Base-by-base conservation (phyloP, 2,888 invertebrate genomes). In the Deladenus siricidicola region DNA sequence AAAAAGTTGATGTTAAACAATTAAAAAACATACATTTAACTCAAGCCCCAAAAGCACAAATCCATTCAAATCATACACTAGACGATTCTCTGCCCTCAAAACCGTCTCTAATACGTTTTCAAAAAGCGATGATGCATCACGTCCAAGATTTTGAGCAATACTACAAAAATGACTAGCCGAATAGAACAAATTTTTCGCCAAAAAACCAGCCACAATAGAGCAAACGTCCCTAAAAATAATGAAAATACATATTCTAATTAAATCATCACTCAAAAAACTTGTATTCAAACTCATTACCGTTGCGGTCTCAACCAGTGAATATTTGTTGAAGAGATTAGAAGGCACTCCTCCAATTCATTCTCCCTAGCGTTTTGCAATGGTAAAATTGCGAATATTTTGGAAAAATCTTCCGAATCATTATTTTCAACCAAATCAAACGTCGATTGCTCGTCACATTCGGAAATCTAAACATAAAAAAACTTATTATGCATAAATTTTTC, bases 31-130 rank as follows among this genome's bases (percentile, higher is more conserved):
- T 26, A 64, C 64, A n/a, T 56, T 52, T 6, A 61, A 24, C 44
- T 65, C 68, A 53, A 66, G 53, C 4, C 64, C 58, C 43, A 66
- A 48, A 3, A 56, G 58, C 29, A 66, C 44, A 3, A 65, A 26
- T 3, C 68, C 68, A 26, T 68, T 53, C 28, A 65, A 29, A 39
- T 34, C 52, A n/a, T 51, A 64, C 26, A 45, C 62, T 8, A 45
- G 43, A 29, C 21, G 34, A 52, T 49, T 19, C 14, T 52, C 26
- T 24, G 39, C 24, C n/a, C 55, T 42, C n/a, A 64, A 30, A 1
- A 50, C 62, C 10, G 28, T 47, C 21, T 39, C 26, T 17, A 61
- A 43, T n/a, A 61, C 30, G 23, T 64, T 63, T 50, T 28, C n/a
- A 44, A 59, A 57, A 19, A 58, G 55, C 8, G 24, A 24, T 59